Conservation (phyloP, 2,113 vertebrate genomes). For the Tragulus kanchil region DNA sequence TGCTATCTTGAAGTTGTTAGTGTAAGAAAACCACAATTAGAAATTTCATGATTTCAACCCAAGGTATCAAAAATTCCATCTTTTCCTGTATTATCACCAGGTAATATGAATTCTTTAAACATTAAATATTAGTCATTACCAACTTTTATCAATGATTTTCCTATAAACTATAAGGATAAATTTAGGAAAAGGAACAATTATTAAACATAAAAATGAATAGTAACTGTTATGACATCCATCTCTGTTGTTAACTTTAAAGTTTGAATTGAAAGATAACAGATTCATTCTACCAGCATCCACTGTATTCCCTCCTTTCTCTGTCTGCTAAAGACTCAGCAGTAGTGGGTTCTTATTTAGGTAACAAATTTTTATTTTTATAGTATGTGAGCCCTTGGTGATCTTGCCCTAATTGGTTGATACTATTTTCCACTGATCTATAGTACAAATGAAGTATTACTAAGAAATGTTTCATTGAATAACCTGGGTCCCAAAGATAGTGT, state of each 20-base stretch:
- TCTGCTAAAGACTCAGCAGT: not conserved
- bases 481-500: not conserved
- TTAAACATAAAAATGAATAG: not conserved
- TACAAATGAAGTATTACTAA: not conserved
- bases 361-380: not conserved
- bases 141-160: not conserved
- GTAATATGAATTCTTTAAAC: not conserved
- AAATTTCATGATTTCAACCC: not conserved
- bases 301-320: not conserved
- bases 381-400: not conserved
- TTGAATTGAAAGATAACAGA: not conserved
- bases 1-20: not conserved
- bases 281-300: not conserved
- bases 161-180: not conserved
- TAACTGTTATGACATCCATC: not conserved
- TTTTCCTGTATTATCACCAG: not conserved
- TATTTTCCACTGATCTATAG: not conserved
- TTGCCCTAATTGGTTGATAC: not conserved
- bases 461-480: not conserved
- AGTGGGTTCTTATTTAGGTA: not conserved
- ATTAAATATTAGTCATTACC: not conserved
- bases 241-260: not conserved
- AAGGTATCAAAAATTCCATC: not conserved
- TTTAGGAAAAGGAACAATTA: not conserved
- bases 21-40: not conserved